These are phyloP conservation scores for Callyntrura guangdongensis DNA, from an alignment of 2,888 invertebrate species.

Conservation along the genomic window DNA sequence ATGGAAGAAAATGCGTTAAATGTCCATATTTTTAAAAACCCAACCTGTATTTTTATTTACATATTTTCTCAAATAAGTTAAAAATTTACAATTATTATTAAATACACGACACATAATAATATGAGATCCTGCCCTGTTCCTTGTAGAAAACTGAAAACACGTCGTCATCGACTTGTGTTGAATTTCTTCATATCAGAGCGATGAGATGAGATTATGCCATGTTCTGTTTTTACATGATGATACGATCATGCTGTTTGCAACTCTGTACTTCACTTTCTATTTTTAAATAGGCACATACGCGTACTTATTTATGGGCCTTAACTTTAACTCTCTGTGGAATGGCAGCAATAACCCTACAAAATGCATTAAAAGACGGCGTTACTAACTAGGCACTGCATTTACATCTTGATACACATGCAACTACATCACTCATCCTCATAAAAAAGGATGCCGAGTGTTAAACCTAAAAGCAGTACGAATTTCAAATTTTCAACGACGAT, in stretches of 20 bases:
- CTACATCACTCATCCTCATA: too few relatives aligned
- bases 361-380: not conserved
- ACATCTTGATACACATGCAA: too few relatives aligned
- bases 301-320: not conserved
- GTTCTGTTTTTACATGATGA: not conserved
- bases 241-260: not conserved
- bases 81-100: constrained; percentile 20
- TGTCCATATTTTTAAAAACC: not conserved
- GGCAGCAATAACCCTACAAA: not conserved
- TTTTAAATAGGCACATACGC: not conserved
- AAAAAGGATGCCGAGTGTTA: too few relatives aligned
- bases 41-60: not conserved
- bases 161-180: not conserved
- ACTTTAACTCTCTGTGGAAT: not conserved
- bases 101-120: too few relatives aligned
- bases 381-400: too few relatives aligned
- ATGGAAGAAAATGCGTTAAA: not conserved
- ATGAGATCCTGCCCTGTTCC: not conserved
- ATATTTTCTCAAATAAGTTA: constrained; percentile 5
- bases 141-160: not conserved
- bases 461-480: too few relatives aligned
- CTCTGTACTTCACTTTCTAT: constrained; percentile 1
- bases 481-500: too few relatives aligned
- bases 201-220: not conserved
- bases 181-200: not conserved